Base-by-base conservation (phyloP, 2,888 invertebrate genomes). In the Biston betularia region DNA sequence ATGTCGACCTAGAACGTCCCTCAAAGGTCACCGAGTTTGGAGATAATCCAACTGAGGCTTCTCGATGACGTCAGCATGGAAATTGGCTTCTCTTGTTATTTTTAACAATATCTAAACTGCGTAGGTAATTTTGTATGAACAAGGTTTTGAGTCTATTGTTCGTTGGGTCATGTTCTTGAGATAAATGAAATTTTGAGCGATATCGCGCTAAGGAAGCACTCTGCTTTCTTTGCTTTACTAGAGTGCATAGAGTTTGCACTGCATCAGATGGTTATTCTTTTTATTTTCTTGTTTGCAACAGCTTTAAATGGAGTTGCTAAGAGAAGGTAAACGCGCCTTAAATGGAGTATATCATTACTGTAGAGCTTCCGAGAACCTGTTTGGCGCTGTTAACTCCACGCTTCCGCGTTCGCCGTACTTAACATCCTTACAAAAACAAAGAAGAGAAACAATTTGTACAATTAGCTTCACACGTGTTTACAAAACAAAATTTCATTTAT, bases 401-500 rank as follows among this genome's bases (percentile, higher is more conserved):
- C 24, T 65, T 65, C 59, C 59, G 58, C 59, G 53, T 58, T 58
- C 44, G 38, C 42, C 53, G 14, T 57, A 15, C 35, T 57, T 60
- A 15, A 50, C n/a, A 48, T 53, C 42, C 49, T 57, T 53, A 65
- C 48, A 55, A 69, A 64, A 65, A 56, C 52, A 65, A 62, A 48
- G 50, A 52, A 68, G 52, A 59, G 45, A 68, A 72, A 68, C 65
- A 68, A 67, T 67, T 66, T 61, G 69, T 71, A 66, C 72, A 74
- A 75, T 75, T 74, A 74, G 45, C 67, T 65, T 65, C 76, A 70
- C 76, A 74, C 75, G 73, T 79, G 79, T 82, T 81, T 76, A 77
- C 79, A 80, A 79, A 81, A 77, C 76, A 74, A 75, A 74, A 78
- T 76, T 72, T 72, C 76, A 71, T 78, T 88, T 87, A 85, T 82